A percentile compares a stretch with the other conserved stretches of the same genome.
These are phyloP conservation scores for Lepidurus couesii DNA, from an alignment of 1,140 invertebrate genomes.

Conservation along the genomic window DNA sequence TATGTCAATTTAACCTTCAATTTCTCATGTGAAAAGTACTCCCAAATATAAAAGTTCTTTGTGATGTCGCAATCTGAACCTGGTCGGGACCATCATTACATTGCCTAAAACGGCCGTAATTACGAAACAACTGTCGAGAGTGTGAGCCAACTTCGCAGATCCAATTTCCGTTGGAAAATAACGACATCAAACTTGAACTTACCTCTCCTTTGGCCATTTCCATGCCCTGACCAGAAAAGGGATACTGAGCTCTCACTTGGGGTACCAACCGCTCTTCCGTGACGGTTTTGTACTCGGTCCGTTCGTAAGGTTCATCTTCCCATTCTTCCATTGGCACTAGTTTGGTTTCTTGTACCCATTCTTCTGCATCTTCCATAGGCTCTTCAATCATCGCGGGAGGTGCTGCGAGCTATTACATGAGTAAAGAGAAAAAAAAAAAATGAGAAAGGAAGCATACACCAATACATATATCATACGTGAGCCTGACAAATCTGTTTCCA, in stretches of 20 bases:
- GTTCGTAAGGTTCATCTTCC: constrained; percentile 83
- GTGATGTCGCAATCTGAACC: too few species aligned
- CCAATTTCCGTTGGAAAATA: not conserved
- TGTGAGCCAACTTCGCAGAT: constrained; percentile 19
- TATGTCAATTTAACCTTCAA: not conserved
- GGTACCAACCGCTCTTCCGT: constrained; percentile 80
- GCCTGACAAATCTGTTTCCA: not conserved
- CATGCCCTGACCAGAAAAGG: constrained; percentile 90
- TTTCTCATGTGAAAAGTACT: not conserved
- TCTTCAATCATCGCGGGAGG: constrained; percentile 1
- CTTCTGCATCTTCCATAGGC: constrained; percentile 41
- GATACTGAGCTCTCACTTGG: constrained; percentile 79
- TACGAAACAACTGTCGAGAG: not conserved
- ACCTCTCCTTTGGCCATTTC: constrained; percentile 85
- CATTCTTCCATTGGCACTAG: constrained; percentile 82
- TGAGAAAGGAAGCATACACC: not conserved
- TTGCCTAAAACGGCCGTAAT: not conserved
- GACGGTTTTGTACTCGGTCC: constrained; percentile 73
- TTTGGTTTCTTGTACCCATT: constrained; percentile 47
- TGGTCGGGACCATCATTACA: not conserved
- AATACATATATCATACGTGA: not conserved
- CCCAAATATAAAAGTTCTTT: not conserved
- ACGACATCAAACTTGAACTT: constrained; percentile 35
- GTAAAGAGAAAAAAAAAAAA: constrained; percentile 29
- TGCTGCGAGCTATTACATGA: constrained; percentile 22